Conservation (phyloP, 2,797 vertebrate genomes). For the Ispidina lecontei region DNA sequence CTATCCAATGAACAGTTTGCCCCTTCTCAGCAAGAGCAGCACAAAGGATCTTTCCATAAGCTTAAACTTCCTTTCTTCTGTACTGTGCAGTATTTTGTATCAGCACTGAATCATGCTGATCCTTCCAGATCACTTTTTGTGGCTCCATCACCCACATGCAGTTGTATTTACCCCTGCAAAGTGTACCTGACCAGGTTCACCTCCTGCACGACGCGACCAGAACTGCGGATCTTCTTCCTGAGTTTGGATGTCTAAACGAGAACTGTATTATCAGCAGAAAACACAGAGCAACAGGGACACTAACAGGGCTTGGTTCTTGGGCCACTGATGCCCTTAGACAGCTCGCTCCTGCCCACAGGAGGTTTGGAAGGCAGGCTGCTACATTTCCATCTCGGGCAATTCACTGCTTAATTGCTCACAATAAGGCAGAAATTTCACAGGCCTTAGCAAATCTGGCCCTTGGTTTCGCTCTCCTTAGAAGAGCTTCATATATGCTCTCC, state of each 20-base stretch:
- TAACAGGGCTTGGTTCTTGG: background rate
- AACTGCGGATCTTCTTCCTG: background rate
- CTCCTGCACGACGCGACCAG: background rate
- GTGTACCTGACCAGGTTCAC: accelerated
- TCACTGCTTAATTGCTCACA: background rate
- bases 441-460: background rate
- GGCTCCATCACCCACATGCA: accelerated
- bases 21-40: background rate
- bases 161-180: background rate
- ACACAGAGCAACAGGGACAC: background rate
- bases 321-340: background rate
- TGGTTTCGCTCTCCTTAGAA: background rate
- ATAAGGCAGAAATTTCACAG: background rate
- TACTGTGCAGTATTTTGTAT: background rate
- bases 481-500: background rate
- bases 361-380: background rate
- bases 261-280: background rate
- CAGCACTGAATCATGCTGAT: background rate
- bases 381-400: background rate
- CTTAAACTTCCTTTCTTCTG: background rate
- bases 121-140: background rate
- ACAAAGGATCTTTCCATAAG: background rate
- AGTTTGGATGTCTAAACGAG: background rate
- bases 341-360: background rate
- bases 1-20: background rate